A percentile compares a stretch with the other conserved stretches of the same genome.
phyloP scores from a whole-genome alignment of 2,113 vertebrate genomes.

The Columbina picui region DNA sequence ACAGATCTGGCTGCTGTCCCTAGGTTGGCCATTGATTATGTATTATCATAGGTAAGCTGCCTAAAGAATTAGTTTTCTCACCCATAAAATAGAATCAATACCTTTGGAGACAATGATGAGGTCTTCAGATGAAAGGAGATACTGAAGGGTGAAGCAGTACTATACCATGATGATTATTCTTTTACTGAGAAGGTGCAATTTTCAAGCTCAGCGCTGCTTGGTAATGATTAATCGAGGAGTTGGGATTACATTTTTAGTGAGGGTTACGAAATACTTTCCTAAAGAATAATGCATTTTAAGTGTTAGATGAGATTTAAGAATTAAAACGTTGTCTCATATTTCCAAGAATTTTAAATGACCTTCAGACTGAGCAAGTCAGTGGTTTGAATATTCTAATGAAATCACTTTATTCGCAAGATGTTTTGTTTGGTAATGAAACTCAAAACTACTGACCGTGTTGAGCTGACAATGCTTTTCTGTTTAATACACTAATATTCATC shows the following conservation, averaged over 20 bases:
- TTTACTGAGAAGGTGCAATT: background rate
- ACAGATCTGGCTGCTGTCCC: background rate
- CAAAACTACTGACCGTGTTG: conserved; percentile 72
- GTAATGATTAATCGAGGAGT: background rate
- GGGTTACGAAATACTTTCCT: conserved; percentile 2
- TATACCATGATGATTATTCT: background rate
- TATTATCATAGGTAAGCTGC: background rate
- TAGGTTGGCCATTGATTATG: background rate
- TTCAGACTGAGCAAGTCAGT: conserved; percentile 60
- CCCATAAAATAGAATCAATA: background rate
- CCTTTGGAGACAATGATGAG: rapidly evolving
- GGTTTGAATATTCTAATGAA: conserved; percentile 84
- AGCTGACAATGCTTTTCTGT: conserved; percentile 82
- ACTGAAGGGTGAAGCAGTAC: background rate
- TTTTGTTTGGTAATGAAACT: conserved; percentile 80
- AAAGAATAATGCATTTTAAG: conserved; percentile 36
- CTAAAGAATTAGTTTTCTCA: background rate
- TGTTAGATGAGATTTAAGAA: conserved; percentile 10
- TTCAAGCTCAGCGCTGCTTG: background rate
- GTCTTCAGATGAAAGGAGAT: background rate
- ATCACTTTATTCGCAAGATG: conserved; percentile 76
- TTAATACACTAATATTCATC: conserved; percentile 77
- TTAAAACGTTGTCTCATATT: conserved; percentile 46
- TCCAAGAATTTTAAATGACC: conserved; percentile 72
- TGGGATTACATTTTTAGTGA: conserved; percentile 29